Conservation (phyloP, 2,797 vertebrate genomes). For the Melanotaenia maccullochi region DNA sequence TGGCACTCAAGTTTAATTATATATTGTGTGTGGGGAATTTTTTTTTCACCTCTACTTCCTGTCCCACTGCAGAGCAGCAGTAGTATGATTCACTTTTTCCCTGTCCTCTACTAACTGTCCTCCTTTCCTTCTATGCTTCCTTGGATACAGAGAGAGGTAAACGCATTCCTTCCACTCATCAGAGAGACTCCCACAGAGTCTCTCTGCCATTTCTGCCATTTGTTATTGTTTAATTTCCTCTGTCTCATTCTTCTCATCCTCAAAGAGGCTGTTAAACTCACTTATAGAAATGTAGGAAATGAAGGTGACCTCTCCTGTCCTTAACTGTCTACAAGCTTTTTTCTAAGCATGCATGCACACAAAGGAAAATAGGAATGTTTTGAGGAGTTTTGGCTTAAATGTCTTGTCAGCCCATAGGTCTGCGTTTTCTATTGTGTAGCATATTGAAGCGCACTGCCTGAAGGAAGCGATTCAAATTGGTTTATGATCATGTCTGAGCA, state of each 20-base stretch:
- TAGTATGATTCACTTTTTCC: not conserved
- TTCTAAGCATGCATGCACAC: conserved; percentile 20
- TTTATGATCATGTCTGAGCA: conserved; percentile 31
- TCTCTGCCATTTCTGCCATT: conserved; percentile 37
- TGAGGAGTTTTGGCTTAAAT: conserved; percentile 17
- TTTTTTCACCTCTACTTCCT: conserved; percentile 17
- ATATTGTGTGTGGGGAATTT: conserved; percentile 17
- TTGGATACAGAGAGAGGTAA: conserved; percentile 83
- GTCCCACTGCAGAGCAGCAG: not conserved
- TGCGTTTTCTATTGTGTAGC: conserved; percentile 32
- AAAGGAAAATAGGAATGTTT: conserved; percentile 28
- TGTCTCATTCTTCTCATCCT: conserved; percentile 38
- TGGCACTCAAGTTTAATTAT: conserved; percentile 28
- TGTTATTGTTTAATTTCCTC: conserved; percentile 73
- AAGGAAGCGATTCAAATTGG: conserved; percentile 40
- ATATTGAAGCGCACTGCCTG: conserved; percentile 33
- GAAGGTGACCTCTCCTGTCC: conserved; percentile 61
- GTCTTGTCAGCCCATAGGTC: conserved; percentile 47
- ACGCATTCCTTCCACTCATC: conserved; percentile 51
- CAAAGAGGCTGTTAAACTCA: conserved; percentile 31
- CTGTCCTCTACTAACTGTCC: conserved; percentile 53
- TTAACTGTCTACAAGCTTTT: conserved; percentile 44
- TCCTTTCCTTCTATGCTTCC: conserved; percentile 67
- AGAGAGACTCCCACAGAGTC: conserved; percentile 15
- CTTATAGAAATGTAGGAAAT: conserved; percentile 52